Evolutionary conservation across 2,888 invertebrate genomes (phyloP).

Genomic region (Calliopum simillimum): DNA sequence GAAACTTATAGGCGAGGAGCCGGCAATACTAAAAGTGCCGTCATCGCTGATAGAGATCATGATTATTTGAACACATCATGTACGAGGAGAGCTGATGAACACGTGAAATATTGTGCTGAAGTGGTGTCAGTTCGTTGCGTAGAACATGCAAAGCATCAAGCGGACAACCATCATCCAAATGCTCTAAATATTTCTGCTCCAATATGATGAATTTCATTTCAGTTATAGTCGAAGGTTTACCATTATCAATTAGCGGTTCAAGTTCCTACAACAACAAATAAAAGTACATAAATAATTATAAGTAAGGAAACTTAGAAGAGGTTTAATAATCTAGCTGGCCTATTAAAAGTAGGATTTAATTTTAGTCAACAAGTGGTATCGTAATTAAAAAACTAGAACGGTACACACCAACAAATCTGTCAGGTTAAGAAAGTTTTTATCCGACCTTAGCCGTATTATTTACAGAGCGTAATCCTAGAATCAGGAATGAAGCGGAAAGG

Average conservation of each 20-base stretch:
- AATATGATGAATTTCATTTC: constrained; percentile 97
- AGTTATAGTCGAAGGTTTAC: constrained; percentile 67
- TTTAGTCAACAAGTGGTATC: too few species aligned
- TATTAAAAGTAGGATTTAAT: too few species aligned
- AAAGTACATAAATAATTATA: background rate
- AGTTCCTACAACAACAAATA: constrained; percentile 59
- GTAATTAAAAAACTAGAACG: too few species aligned
- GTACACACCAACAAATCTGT: too few species aligned
- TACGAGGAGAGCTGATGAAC: constrained; percentile 93
- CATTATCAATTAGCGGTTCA: constrained; percentile 63
- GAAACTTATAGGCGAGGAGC: too few species aligned
- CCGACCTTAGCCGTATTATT: too few species aligned
- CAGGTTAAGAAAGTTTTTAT: too few species aligned
- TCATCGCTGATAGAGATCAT: constrained; percentile 74
- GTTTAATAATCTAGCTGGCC: too few species aligned
- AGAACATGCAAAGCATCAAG: constrained; percentile 95
- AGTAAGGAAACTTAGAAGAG: too few species aligned
- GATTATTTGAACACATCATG: constrained; percentile 85
- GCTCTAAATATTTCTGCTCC: constrained; percentile 98
- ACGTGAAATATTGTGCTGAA: constrained; percentile 93
- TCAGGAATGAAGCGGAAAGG: too few species aligned
- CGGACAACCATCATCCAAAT: constrained; percentile 90
- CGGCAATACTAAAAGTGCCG: too few species aligned
- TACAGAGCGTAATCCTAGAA: too few species aligned
- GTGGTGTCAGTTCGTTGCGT: constrained; percentile 93